Percentiles rank a stretch among this genome's conserved stretches.
Conservation (phyloP, 2,797 vertebrate species). For the Threskiornis aethiopicus region DNA sequence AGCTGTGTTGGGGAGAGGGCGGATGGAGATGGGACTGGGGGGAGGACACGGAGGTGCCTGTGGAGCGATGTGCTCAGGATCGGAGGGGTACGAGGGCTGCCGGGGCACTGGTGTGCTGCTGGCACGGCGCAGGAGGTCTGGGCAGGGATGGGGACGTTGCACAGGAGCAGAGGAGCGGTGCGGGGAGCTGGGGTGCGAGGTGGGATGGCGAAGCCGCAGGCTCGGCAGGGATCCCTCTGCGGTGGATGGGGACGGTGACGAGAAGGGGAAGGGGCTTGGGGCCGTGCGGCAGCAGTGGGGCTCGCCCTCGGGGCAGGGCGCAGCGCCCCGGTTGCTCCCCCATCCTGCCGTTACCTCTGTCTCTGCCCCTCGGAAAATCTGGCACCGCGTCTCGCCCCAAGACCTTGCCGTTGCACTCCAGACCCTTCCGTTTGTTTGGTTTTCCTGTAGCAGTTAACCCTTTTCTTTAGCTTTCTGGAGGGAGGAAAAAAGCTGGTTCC, state of each 20-base stretch:
- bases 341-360: accelerated
- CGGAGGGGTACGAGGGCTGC: neutral
- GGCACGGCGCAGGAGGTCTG: constrained; percentile 25
- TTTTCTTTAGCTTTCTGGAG: neutral
- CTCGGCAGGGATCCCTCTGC: neutral
- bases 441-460: neutral
- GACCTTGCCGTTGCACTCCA: neutral
- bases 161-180: neutral
- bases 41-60: neutral
- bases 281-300: neutral
- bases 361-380: neutral
- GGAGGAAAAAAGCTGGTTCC: neutral
- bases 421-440: neutral
- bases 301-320: neutral
- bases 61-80: neutral
- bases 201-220: neutral
- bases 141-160: neutral
- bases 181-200: neutral
- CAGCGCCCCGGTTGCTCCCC: neutral
- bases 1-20: neutral
- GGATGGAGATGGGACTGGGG: neutral
- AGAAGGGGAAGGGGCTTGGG: neutral
- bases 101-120: neutral
- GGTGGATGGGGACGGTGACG: neutral
- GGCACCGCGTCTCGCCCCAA: neutral